Percentiles rank a stretch among this genome's conserved stretches.
Evolutionary conservation across 2,113 vertebrate species (phyloP).

Genomic region (Mastomys natalensis): DNA sequence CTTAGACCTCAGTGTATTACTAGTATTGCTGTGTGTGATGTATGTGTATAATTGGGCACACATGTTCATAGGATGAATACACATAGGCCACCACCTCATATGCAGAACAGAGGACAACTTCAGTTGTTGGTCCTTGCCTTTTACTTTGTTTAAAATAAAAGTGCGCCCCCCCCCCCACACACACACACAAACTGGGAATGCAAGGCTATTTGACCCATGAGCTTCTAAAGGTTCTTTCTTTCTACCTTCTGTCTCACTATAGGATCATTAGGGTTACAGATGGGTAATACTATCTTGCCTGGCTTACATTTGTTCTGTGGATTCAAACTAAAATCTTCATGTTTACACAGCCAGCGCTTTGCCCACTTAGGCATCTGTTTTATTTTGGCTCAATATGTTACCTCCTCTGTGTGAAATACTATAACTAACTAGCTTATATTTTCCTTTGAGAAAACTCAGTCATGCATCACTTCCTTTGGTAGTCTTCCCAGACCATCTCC

Average conservation of each 20-base stretch:
- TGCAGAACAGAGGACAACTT: not conserved
- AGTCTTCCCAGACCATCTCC: not conserved
- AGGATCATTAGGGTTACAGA: not conserved
- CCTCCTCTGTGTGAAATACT: not conserved
- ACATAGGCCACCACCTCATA: not conserved
- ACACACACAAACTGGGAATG: not conserved
- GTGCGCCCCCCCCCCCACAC: too few species aligned
- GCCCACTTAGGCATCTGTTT: not conserved
- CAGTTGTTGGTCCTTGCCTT: not conserved
- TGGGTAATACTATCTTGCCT: not conserved
- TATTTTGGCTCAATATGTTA: not conserved
- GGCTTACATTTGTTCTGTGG: not conserved
- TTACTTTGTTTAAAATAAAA: not conserved
- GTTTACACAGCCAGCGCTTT: not conserved
- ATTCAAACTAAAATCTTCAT: not conserved
- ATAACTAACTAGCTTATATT: not conserved
- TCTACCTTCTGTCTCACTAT: not conserved
- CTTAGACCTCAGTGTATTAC: not conserved
- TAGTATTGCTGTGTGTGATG: not conserved
- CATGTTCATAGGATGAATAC: not conserved
- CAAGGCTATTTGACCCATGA: not conserved
- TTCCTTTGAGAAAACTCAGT: conserved; percentile 40
- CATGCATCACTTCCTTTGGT: conserved; percentile 24
- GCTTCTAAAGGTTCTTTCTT: not conserved
- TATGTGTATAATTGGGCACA: not conserved